Base-by-base conservation (phyloP, 2,888 invertebrate species). In the Tetanocera ferruginea region DNA sequence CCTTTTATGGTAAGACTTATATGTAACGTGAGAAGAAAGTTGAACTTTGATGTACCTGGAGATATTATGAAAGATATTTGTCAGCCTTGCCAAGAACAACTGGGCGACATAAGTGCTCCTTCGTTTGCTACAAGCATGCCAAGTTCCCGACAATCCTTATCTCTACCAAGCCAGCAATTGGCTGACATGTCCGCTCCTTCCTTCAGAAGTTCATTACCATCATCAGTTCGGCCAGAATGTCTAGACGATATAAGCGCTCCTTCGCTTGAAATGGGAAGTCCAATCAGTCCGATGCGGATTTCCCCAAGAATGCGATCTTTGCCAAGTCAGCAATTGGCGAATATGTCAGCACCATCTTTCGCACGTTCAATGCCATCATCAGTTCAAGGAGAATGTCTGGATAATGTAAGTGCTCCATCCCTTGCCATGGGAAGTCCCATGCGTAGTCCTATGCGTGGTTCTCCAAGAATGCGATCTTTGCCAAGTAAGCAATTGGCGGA, bases 211-310 rank as follows among this genome's bases (percentile, higher is more conserved):
- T 28, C 57, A 23, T 25, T 60, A 25, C 25, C 57, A 60, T 25
- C 57, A 11, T 60, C 57, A 37, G 64, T 43, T 52, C 64, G 34
- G 28, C 76, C 79, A 51, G 79, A 80, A 28, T 79, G 73, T 28
- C 69, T 31, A 25, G 31, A 23, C n/a, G 73, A 78, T 23, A 62
- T 78, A 14, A 78, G 76, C n/a, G 76, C 73, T 14, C 78, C 78
- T n/a, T 67, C 67, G 0, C 76, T 49, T 49, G 51, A 9, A 5
- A 23, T 17, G 28, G 28, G 37, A 37, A 37, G 37, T 37, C 37
- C 37, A 6, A 37, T 37, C 4, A 37, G 37, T 37, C 37, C 37
- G 1, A 37, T 37, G 8, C 37, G 37, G 4, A 5, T 5, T 5
- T 37, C 37, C 8, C 37, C 37, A 37, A 23, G 64, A 28, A 23